These are phyloP conservation scores for Oeneis ivallda DNA, from an alignment of 2,888 invertebrate genomes.

Conservation along the genomic window DNA sequence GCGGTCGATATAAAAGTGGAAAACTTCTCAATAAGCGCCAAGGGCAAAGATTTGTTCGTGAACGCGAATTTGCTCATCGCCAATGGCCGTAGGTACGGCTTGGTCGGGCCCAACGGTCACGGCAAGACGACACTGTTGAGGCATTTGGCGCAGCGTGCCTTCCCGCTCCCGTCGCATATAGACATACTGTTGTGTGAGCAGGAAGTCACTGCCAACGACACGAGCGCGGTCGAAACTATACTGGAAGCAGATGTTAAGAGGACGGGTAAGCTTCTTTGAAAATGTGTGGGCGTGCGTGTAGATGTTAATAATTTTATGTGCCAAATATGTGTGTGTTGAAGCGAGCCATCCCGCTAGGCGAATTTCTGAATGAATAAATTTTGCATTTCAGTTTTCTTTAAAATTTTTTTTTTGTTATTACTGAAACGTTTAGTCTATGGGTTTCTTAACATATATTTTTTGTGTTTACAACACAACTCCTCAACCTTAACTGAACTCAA, in stretches of 20 bases:
- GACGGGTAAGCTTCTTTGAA: slow-evolving; percentile 68
- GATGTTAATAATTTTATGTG: no score
- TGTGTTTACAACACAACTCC: not conserved
- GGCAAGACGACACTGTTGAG: slow-evolving; percentile 98
- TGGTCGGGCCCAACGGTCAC: slow-evolving; percentile 99
- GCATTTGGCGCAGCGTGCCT: slow-evolving; percentile 94
- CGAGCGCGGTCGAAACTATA: slow-evolving; percentile 95
- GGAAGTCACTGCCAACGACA: slow-evolving; percentile 97
- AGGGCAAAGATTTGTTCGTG: slow-evolving; percentile 98
- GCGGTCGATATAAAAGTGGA: slow-evolving; percentile 99
- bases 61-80: slow-evolving; percentile 97
- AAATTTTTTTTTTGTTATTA: not conserved
- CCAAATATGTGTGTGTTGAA: no score
- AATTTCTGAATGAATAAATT: no score
- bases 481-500: no score
- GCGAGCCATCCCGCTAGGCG: no score
- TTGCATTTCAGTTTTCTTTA: no score
- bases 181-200: slow-evolving; percentile 98
- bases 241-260: slow-evolving; percentile 96
- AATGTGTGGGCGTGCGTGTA: not conserved
- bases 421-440: no score
- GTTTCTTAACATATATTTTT: no score
- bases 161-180: slow-evolving; percentile 97
- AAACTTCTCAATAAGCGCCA: slow-evolving; percentile 98
- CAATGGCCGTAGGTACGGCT: slow-evolving; percentile 95